Evolutionary conservation across 1,140 invertebrate genomes (phyloP), one percentile per base, ranked within the genome.

Genomic region (Chrysoperla carnea): DNA sequence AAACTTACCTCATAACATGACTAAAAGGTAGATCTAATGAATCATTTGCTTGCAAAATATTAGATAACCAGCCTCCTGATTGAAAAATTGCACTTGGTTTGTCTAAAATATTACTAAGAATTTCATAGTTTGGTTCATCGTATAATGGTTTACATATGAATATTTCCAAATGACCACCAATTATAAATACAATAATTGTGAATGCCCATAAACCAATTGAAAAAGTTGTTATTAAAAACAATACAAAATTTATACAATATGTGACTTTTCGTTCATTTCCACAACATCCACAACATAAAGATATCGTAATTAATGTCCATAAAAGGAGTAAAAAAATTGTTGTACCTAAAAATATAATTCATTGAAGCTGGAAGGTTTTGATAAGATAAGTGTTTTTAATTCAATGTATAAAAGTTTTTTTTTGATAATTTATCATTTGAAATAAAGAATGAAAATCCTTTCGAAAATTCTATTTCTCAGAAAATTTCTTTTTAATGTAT

Each of bases 61-160:
- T 61, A 11, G 70, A 66, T 47, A 80, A 72, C 40, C 76, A 67
- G 13, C 75, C 74, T 36, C 66, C 58, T 29, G 68, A 53, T 8
- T 47, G 40, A 41, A 72, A 65, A 1, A 75, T 56, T 36, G 75
- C 62, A 23, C 72, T 73, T 5, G 72, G 72, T 38, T 64, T 61
- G 52, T 80, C 73, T 40, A 78, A 57, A 17, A 78, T 60, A 46
- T 66, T 64, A 33, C 66, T 59, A 13, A 79, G 52, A n/a, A 67
- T 65, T 11, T 59, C 56, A 49, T 72, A 79, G 36, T 70, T 55
- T 2, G 70, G 68, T 23, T 62, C 58, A 37, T 75, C 72, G 54
- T 75, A 72, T 3, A 80, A 55, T 0, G 75, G 66, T 37, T 70
- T 66, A 46, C 76, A 81, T 11, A 79, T 57, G 45, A 76, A 72